phyloP scores from a whole-genome alignment of 2,113 vertebrate species.

The Trichechus manatus region DNA sequence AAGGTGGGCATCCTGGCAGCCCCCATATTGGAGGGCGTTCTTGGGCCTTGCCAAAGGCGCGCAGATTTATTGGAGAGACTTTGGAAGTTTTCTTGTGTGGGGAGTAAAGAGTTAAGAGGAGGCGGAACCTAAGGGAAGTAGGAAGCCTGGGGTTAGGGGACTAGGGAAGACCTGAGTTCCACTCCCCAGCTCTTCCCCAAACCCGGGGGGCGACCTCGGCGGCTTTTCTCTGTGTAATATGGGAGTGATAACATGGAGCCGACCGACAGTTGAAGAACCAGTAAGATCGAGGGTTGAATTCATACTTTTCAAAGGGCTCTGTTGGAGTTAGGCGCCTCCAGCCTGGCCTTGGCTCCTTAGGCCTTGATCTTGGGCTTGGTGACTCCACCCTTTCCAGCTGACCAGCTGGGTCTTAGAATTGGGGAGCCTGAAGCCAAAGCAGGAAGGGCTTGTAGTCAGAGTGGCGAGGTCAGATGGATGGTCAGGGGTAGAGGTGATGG shows the following conservation, averaged over 20 bases:
- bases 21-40: not conserved
- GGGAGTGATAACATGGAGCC: not conserved
- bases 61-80: slow-evolving; percentile 22
- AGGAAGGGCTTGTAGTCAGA: not conserved
- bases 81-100: not conserved
- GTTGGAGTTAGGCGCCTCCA: not conserved
- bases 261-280: not conserved
- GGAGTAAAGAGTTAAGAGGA: slow-evolving; percentile 38
- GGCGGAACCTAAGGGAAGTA: not conserved
- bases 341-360: not conserved
- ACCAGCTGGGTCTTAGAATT: not conserved
- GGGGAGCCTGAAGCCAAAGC: not conserved
- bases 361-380: not conserved
- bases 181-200: not conserved
- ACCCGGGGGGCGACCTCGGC: not conserved
- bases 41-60: not conserved
- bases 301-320: not conserved
- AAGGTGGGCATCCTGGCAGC: not conserved
- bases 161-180: not conserved
- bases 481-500: not conserved
- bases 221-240: slow-evolving; percentile 40
- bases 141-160: not conserved
- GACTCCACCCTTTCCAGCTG: not conserved
- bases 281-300: not conserved
- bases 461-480: not conserved